Conservation (phyloP, 1,140 invertebrate genomes). For the Zaprionus capensis region DNA sequence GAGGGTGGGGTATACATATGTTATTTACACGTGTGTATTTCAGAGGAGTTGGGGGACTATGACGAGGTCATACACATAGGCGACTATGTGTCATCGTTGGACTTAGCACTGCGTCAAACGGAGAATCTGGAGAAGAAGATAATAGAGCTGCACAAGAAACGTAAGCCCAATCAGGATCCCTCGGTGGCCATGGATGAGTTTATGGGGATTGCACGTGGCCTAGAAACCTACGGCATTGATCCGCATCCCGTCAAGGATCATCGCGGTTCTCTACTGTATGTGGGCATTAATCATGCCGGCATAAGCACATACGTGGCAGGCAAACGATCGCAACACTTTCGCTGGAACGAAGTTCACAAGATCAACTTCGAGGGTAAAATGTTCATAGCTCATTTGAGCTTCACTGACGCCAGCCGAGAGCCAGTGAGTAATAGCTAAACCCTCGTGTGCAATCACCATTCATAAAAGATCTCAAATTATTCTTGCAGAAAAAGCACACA, state of each 20-base stretch:
- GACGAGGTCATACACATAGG: constrained; percentile 94
- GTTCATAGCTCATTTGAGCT: constrained; percentile 97
- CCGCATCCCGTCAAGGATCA: constrained; percentile 97
- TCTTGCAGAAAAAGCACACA: constrained; percentile 95
- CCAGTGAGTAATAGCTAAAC: constrained; percentile 75
- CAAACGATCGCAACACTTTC: constrained; percentile 96
- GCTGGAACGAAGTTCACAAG: constrained; percentile 97
- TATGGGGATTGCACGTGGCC: constrained; percentile 88
- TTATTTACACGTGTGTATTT: not conserved
- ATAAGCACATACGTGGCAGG: constrained; percentile 97
- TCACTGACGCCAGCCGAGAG: constrained; percentile 85
- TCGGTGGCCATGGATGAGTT: constrained; percentile 77
- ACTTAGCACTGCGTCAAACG: constrained; percentile 96
- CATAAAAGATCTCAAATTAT: not conserved
- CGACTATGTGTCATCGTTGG: constrained; percentile 96
- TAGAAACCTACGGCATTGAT: constrained; percentile 98
- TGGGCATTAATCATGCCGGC: constrained; percentile 97
- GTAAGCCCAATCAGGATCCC: constrained; percentile 80
- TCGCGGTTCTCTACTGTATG: constrained; percentile 91
- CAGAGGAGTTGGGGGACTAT: constrained; percentile 97
- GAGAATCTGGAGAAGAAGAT: constrained; percentile 95
- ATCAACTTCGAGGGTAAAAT: constrained; percentile 99
- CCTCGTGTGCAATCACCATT: not conserved
- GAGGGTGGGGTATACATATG: not conserved
- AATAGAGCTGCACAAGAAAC: constrained; percentile 93